A percentile compares a stretch with the other conserved stretches of the same genome.
These are phyloP conservation scores for Apamea anceps DNA, from an alignment of 2,888 invertebrate species.

Conservation along the genomic window DNA sequence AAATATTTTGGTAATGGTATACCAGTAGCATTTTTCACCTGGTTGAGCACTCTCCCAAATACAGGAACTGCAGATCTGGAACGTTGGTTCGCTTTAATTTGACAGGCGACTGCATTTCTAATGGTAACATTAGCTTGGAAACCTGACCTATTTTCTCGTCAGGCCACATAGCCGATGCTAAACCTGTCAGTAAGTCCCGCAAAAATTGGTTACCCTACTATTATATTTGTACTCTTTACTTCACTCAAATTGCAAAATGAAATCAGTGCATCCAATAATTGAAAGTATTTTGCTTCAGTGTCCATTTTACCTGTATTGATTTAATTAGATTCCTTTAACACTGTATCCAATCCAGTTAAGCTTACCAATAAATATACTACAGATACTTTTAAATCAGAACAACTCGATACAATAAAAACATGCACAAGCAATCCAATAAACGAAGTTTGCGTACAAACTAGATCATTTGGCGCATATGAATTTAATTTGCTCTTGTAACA, in stretches of 20 bases:
- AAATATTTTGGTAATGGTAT: neutral
- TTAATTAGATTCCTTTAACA: conserved; percentile 9
- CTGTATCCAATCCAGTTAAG: neutral
- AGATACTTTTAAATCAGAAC: conserved; percentile 14
- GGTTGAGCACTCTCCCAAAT: conserved; percentile 41
- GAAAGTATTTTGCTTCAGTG: conserved; percentile 1
- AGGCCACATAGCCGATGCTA: neutral
- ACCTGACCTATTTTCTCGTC: conserved; percentile 33
- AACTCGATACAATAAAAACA: conserved; percentile 26
- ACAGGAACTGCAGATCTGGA: conserved; percentile 23
- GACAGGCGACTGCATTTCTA: conserved; percentile 50
- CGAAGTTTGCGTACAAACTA: conserved; percentile 60
- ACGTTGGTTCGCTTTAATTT: conserved; percentile 41
- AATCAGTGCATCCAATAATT: conserved; percentile 20
- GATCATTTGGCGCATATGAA: conserved; percentile 81
- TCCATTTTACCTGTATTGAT: neutral
- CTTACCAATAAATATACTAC: conserved; percentile 15
- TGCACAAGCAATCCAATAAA: conserved; percentile 32
- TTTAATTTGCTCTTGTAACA: conserved; percentile 80
- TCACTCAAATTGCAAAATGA: conserved; percentile 6
- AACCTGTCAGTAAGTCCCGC: neutral
- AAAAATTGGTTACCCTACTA: conserved; percentile 18
- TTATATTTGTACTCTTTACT: neutral
- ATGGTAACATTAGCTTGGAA: conserved; percentile 30
- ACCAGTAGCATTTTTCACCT: conserved; percentile 9